Evolutionary conservation across 2,113 vertebrate genomes (phyloP).

Genomic region (Isurus oxyrinchus): DNA sequence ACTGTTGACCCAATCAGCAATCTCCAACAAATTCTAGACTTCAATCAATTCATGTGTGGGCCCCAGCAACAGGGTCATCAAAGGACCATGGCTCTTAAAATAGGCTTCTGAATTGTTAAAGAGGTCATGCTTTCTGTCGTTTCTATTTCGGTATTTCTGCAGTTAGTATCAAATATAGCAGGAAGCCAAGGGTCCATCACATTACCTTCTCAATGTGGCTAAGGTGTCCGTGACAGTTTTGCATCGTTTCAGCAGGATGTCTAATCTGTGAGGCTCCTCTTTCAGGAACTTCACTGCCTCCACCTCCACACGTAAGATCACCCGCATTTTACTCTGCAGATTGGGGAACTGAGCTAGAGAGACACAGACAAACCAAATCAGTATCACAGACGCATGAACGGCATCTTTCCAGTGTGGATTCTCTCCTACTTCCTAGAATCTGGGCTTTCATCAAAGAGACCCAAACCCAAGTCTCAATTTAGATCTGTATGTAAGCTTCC

Average conservation of each 20-base stretch:
- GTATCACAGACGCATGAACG: background rate
- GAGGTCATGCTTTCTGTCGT: background rate
- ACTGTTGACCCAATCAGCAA: background rate
- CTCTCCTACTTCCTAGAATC: background rate
- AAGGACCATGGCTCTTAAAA: background rate
- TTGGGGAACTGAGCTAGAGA: slow-evolving; percentile 86
- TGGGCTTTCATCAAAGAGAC: too few relatives aligned
- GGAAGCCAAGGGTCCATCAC: background rate
- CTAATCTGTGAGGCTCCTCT: slow-evolving; percentile 90
- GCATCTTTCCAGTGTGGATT: background rate
- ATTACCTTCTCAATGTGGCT: slow-evolving; percentile 65
- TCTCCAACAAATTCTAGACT: background rate
- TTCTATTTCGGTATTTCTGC: too few relatives aligned
- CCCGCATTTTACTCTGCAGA: slow-evolving; percentile 97
- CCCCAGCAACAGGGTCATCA: background rate
- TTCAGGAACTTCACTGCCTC: slow-evolving; percentile 97
- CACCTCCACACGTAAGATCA: slow-evolving; percentile 91
- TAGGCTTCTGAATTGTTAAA: background rate
- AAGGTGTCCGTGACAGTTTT: slow-evolving; percentile 76
- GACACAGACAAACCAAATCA: background rate
- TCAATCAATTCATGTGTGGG: background rate
- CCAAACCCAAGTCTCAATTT: background rate
- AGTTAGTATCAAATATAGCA: too few relatives aligned
- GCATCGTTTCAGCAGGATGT: slow-evolving; percentile 89
- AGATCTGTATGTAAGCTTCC: background rate